These are phyloP conservation scores for Microctenopoma stevenorrisi DNA, from an alignment of 2,797 vertebrate genomes.

Conservation along the genomic window DNA sequence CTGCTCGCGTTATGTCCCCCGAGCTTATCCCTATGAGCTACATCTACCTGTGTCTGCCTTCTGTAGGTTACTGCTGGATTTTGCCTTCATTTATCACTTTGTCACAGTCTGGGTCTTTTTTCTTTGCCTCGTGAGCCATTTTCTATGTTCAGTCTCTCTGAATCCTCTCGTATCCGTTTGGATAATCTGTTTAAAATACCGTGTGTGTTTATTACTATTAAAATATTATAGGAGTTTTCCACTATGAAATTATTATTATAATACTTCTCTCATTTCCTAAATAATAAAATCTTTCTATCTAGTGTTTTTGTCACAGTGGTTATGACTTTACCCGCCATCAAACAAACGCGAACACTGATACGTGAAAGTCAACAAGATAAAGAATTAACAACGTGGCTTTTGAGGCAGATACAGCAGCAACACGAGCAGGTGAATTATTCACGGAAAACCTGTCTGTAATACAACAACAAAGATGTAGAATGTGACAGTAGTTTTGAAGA, in stretches of 20 bases:
- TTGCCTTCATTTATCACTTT: neutral
- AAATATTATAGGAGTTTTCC: neutral
- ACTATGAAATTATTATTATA: neutral
- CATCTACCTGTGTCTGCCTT: neutral
- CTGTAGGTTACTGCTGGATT: neutral
- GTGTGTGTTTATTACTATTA: neutral
- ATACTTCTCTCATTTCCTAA: neutral
- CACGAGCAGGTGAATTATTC: conserved; percentile 42
- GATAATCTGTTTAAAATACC: neutral
- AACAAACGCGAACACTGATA: conserved; percentile 12
- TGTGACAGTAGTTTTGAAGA: neutral
- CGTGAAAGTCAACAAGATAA: conserved; percentile 32
- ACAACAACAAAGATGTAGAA: conserved; percentile 33
- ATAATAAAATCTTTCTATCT: neutral
- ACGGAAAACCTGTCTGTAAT: conserved; percentile 28
- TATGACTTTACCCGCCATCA: neutral
- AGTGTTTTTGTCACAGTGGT: neutral
- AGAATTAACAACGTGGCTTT: conserved; percentile 23
- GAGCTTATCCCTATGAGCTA: neutral
- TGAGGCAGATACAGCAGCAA: conserved; percentile 4
- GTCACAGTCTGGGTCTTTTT: neutral
- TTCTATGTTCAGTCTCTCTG: neutral
- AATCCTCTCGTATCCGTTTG: neutral
- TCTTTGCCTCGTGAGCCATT: neutral
- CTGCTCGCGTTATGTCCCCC: conserved; percentile 15